Percentiles rank a stretch among this genome's conserved stretches.
These are phyloP conservation scores for Tetranychus truncatus DNA, from an alignment of 2,888 invertebrate genomes.

Conservation along the genomic window DNA sequence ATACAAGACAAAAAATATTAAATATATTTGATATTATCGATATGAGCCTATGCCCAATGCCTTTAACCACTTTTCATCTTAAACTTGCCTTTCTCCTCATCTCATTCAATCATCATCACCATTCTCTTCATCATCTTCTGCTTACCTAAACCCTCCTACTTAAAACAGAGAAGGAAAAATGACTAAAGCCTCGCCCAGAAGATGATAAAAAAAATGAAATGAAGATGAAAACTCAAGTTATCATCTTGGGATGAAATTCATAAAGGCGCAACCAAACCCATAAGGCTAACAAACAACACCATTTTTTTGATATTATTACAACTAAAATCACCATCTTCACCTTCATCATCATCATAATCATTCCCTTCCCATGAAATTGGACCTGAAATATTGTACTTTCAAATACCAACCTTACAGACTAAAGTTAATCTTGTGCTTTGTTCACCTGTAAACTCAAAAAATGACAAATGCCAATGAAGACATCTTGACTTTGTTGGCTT, in stretches of 20 bases:
- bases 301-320: background rate
- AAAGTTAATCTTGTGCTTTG: background rate
- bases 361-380: slow-evolving; percentile 18
- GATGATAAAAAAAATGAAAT: background rate
- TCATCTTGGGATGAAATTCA: background rate
- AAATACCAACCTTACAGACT: background rate
- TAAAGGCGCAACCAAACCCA: background rate
- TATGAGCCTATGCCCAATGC: background rate
- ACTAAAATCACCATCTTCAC: background rate
- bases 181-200: background rate
- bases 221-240: slow-evolving; percentile 2
- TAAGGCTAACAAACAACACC: background rate
- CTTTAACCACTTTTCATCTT: background rate
- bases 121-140: background rate
- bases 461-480: too few species aligned
- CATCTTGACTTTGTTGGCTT: too few species aligned
- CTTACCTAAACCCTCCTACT: background rate
- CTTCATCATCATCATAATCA: background rate
- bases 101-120: background rate
- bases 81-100: background rate
- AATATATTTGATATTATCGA: background rate
- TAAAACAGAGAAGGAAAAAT: background rate
- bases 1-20: background rate
- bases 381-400: background rate
- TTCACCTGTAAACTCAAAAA: too few species aligned